Percentiles rank a stretch among this genome's conserved stretches.
phyloP scores from a whole-genome alignment of 2,888 invertebrate genomes.

The Alviniconcha strummeri region DNA sequence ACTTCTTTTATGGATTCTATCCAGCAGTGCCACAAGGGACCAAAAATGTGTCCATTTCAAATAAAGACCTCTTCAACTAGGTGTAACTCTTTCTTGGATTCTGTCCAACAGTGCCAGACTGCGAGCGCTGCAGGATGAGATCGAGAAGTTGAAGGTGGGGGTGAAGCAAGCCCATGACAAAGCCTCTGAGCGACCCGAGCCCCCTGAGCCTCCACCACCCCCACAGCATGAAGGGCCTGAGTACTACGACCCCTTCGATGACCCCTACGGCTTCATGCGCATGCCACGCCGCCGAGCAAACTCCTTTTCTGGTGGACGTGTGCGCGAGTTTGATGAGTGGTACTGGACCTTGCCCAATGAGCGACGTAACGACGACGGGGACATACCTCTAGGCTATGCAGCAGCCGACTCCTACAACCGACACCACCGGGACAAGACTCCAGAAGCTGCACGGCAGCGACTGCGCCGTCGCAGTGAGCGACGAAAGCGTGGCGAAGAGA shows the following conservation, averaged over 20 bases:
- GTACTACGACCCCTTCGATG: constrained; percentile 64
- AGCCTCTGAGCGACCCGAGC: constrained; percentile 41
- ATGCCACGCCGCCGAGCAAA: constrained; percentile 63
- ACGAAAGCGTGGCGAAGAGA: constrained; percentile 6
- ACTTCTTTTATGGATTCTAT: too few relatives aligned
- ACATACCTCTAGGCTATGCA: constrained; percentile 64
- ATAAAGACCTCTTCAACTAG: too few relatives aligned
- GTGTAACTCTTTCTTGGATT: too few relatives aligned
- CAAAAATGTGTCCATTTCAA: too few relatives aligned
- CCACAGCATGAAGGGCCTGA: constrained; percentile 51
- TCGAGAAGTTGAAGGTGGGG: constrained; percentile 58
- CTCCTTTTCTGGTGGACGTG: constrained; percentile 62
- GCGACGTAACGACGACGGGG: constrained; percentile 51
- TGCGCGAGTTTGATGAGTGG: constrained; percentile 61
- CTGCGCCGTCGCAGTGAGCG: not conserved
- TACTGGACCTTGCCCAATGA: constrained; percentile 56
- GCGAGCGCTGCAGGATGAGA: constrained; percentile 59
- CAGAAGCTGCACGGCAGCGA: constrained; percentile 29
- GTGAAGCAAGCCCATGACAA: constrained; percentile 55
- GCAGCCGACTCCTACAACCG: constrained; percentile 59
- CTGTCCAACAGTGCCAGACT: constrained; percentile 50
- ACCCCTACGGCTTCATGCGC: constrained; percentile 65
- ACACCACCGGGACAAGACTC: constrained; percentile 18
- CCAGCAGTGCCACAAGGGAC: too few relatives aligned
- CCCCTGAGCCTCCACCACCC: constrained; percentile 43